Percentiles rank a stretch among this genome's conserved stretches.
Conservation (phyloP, 2,888 invertebrate species). For the Helleia helle region DNA sequence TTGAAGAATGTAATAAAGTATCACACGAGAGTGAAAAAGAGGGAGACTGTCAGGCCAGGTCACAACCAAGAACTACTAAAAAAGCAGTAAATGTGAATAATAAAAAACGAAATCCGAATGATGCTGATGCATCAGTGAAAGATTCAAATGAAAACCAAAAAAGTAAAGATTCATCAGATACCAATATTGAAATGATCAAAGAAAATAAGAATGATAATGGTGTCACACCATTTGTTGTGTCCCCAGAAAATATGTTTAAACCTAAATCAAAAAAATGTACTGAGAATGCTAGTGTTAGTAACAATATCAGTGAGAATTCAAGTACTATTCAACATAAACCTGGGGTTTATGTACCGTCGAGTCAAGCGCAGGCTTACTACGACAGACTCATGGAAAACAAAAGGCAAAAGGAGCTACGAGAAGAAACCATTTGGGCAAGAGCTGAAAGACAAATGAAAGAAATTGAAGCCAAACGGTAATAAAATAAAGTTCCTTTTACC, state of each 20-base stretch:
- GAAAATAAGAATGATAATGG: slow-evolving; percentile 5
- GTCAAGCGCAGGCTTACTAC: slow-evolving; percentile 34
- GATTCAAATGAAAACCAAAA: background rate
- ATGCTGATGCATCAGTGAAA: slow-evolving; percentile 9
- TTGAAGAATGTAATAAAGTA: too few relatives aligned
- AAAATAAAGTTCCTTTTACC: too few relatives aligned
- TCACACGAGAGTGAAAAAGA: too few relatives aligned
- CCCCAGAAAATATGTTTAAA: slow-evolving; percentile 16
- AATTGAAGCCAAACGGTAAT: slow-evolving; percentile 33
- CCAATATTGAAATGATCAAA: background rate
- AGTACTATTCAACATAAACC: too few relatives aligned
- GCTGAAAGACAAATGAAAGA: slow-evolving; percentile 36
- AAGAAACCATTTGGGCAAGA: slow-evolving; percentile 35
- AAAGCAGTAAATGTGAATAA: background rate
- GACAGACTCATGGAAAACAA: slow-evolving; percentile 30
- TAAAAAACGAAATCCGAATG: slow-evolving; percentile 9
- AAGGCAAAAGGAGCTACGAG: slow-evolving; percentile 23
- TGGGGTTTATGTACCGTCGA: slow-evolving; percentile 30
- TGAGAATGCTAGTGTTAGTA: background rate
- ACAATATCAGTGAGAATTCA: background rate
- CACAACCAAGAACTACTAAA: background rate
- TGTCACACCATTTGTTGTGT: slow-evolving; percentile 8
- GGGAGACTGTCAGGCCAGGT: too few relatives aligned
- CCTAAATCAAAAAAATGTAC: slow-evolving; percentile 6
- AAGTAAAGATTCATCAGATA: too few relatives aligned